A percentile compares a stretch with the other conserved stretches of the same genome.
phyloP scores from a whole-genome alignment of 2,888 invertebrate species.

The Thelaira solivaga region DNA sequence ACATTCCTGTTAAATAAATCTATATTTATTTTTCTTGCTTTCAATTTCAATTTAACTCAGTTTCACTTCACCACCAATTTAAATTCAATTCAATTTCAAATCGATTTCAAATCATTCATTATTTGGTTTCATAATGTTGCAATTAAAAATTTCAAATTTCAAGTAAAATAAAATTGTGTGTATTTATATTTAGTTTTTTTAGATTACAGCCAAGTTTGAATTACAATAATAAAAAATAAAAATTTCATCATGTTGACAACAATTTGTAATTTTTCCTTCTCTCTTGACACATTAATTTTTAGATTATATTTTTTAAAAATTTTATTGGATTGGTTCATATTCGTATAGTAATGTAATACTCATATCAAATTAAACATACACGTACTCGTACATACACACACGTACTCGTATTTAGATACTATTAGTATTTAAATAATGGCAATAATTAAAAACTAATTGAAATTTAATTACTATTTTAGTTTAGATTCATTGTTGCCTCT shows the following conservation, averaged over 20 bases:
- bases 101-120: slow-evolving; percentile 60
- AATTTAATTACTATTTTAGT: slow-evolving; percentile 40
- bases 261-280: slow-evolving; percentile 8
- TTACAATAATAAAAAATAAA: neutral
- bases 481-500: slow-evolving; percentile 66
- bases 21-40: neutral
- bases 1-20: neutral
- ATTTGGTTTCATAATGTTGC: slow-evolving; percentile 64
- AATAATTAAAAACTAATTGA: slow-evolving; percentile 35
- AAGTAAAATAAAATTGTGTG: too few relatives aligned
- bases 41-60: neutral
- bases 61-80: slow-evolving; percentile 38
- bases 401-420: too few relatives aligned
- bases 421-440: slow-evolving; percentile 9
- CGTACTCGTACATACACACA: too few relatives aligned
- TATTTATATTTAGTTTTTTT: slow-evolving; percentile 68
- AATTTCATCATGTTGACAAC: slow-evolving; percentile 3
- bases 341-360: slow-evolving; percentile 3
- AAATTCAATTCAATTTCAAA: slow-evolving; percentile 52
- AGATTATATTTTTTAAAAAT: slow-evolving; percentile 37
- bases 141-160: slow-evolving; percentile 64
- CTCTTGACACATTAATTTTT: slow-evolving; percentile 41
- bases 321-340: slow-evolving; percentile 19
- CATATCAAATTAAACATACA: slow-evolving; percentile 20
- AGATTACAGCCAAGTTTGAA: neutral